phyloP scores from a whole-genome alignment of 2,113 vertebrate genomes.

The Mohoua ochrocephala region DNA sequence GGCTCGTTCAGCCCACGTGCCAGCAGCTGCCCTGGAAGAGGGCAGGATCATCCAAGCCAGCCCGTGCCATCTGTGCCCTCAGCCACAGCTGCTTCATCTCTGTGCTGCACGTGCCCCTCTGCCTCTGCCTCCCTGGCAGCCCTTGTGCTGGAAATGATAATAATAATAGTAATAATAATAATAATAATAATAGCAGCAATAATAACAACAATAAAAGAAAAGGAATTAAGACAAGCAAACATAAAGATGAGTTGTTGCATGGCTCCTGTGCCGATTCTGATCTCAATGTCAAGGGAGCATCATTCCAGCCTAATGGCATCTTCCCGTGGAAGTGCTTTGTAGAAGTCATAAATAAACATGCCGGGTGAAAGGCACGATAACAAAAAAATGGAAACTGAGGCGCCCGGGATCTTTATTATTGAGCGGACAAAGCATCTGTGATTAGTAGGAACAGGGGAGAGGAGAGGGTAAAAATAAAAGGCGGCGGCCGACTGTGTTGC shows the following conservation, averaged over 20 bases:
- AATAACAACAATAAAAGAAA: constrained; percentile 35
- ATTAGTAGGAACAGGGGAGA: background rate
- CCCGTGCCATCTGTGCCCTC: constrained; percentile 63
- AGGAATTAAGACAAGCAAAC: constrained; percentile 67
- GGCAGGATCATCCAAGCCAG: constrained; percentile 50
- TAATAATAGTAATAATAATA: background rate
- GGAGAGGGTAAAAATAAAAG: constrained; percentile 5
- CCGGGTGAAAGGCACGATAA: constrained; percentile 10
- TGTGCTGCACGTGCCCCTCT: background rate
- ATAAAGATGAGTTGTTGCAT: constrained; percentile 68
- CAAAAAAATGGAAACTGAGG: constrained; percentile 68
- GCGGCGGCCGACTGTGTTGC: background rate
- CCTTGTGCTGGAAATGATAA: constrained; percentile 1
- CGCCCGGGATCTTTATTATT: constrained; percentile 23
- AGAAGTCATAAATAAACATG: constrained; percentile 50
- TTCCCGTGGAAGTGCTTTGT: constrained; percentile 12
- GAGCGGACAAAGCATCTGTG: constrained; percentile 22
- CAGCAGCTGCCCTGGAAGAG: constrained; percentile 34
- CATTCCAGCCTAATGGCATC: constrained; percentile 42
- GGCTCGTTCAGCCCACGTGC: constrained; percentile 11
- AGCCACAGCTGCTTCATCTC: background rate
- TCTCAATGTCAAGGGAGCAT: constrained; percentile 65
- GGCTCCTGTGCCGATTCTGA: constrained; percentile 48
- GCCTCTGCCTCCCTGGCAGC: constrained; percentile 20
- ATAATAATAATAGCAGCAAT: background rate